Evolutionary conservation across 53 echinoderm and acorn worm genomes (phyloP), one percentile per base, ranked within the genome.

Genomic region (Astropecten irregularis): DNA sequence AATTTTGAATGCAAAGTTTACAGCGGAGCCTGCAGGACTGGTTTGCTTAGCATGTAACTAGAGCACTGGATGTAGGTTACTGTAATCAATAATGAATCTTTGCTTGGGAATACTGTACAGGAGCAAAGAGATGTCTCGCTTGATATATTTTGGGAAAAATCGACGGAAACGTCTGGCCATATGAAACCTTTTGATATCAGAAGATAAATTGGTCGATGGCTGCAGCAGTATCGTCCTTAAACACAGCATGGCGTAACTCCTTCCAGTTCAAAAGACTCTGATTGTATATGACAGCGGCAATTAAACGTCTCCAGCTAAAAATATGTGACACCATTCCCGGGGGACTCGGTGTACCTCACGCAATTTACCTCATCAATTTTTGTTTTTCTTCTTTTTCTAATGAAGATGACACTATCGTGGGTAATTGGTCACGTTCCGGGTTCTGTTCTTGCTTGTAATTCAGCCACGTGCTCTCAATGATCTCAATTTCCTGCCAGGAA

Each of bases 361-460:
- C 74, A 55, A 57, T 74, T 51, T 30, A 55, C 27, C 74, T 74
- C 38, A 55, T 55, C 57, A 40, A 74, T 55, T 39, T 38, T 74
- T 27, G 9, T 56, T 26, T 21, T 16, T 20, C 27, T 74, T 31
- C 13, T 18, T 74, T 58, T 55, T 56, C 21, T 74, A 79, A 79
- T 79, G 62, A 79, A 60, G 79, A 79, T 79, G 79, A 62, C 79
- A 79, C 79, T 62, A 62, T 79, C 61, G 40, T 31, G 44, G 31
- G 46, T 79, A 79, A 79, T 61, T 79, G 29, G 61, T 42, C 18
- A 31, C 61, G n/a, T 62, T 34, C 60, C 47, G 61, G 48, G 47
- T 32, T 46, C 79, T 46, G 62, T 79, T 59, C 79, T 56, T 31
- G 44, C 61, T 61, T 47, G 29, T 62, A 61, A 62, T 62, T 62